Percentiles rank a stretch among this genome's conserved stretches.
These are phyloP conservation scores for Xylota segnis DNA, from an alignment of 2,888 invertebrate genomes.

Conservation along the genomic window DNA sequence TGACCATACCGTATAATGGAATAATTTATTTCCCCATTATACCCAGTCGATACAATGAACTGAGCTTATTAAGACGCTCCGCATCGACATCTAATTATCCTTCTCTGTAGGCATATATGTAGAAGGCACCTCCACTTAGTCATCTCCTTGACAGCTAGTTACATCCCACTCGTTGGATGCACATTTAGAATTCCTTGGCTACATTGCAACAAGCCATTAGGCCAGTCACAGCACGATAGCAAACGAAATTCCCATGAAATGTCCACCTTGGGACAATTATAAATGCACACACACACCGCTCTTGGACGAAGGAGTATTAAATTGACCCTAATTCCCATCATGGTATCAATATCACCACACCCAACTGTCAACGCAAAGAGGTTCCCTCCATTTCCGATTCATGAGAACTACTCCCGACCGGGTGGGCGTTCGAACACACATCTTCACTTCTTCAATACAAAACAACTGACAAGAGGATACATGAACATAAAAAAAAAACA, in stretches of 20 bases:
- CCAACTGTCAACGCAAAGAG: constrained; percentile 48
- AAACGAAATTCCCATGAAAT: constrained; percentile 41
- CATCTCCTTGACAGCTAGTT: constrained; percentile 18
- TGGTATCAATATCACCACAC: constrained; percentile 62
- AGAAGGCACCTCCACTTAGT: neutral
- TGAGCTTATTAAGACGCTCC: constrained; percentile 6
- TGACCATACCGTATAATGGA: neutral
- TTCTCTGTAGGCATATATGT: no score
- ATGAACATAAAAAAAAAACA: constrained; percentile 37
- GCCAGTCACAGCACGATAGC: constrained; percentile 42
- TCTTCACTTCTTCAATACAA: constrained; percentile 20
- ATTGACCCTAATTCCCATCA: constrained; percentile 68
- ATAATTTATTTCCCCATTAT: neutral
- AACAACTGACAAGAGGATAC: constrained; percentile 65
- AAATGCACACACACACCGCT: constrained; percentile 28
- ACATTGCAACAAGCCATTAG: constrained; percentile 18
- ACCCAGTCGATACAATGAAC: neutral
- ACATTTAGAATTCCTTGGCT: constrained; percentile 11
- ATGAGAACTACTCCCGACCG: constrained; percentile 28
- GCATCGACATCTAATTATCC: constrained; percentile 10
- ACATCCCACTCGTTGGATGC: neutral
- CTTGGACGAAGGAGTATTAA: constrained; percentile 31
- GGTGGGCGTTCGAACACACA: constrained; percentile 59
- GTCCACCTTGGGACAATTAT: constrained; percentile 57
- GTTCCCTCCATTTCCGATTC: constrained; percentile 44